Base-by-base conservation (phyloP, 2,797 vertebrate species). In the Dryobates pubescens region DNA sequence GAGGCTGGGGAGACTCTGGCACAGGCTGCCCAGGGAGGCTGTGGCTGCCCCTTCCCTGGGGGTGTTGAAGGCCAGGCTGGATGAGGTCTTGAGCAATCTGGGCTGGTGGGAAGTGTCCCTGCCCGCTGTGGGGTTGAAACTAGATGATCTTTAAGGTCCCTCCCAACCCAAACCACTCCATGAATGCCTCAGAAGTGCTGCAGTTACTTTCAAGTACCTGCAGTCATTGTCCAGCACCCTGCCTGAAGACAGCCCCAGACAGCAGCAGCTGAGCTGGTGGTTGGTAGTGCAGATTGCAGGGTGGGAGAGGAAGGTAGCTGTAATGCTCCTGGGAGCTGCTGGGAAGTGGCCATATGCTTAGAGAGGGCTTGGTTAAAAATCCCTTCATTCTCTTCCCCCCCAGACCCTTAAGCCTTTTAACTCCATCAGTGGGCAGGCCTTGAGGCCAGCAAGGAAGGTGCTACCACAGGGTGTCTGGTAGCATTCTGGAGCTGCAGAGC, bases 241-340 rank as follows among this genome's bases (percentile, higher is more conserved):
- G 61, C 53, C 10, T 26, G 26, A 76, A 70, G 43, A 29, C 29
- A 59, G 27, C 27, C 65, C 57, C 20, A 29, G 73, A 56, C 0
- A 63, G 34, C 23, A 59, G 57, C 17, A 41, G 6, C 20, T 53
- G 36, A 38, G 11, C 20, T 82, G 59, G 2, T 1, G 32, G 77
- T 53, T 22, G 36, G 17, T 65, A 29, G 30, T 22, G 22, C 0
- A 0, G 49, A 17, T 73, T 26, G 51, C 0, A 6, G 38, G 13
- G 2, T 14, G 3, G 5, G 8, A 79, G 57, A 79, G n/a, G 29
- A 71, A 57, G 30, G 54, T 23, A 56, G 27, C 10, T 71, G 22
- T 7, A 65, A 3, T 19, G 59, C 56, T 80, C n/a, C 51, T 27
- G 58, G 86, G 26, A 79, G 5, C 22, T 63, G 6, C 51, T 63